Base-by-base conservation (phyloP, 2,888 invertebrate species). In the Conus canariensis region DNA sequence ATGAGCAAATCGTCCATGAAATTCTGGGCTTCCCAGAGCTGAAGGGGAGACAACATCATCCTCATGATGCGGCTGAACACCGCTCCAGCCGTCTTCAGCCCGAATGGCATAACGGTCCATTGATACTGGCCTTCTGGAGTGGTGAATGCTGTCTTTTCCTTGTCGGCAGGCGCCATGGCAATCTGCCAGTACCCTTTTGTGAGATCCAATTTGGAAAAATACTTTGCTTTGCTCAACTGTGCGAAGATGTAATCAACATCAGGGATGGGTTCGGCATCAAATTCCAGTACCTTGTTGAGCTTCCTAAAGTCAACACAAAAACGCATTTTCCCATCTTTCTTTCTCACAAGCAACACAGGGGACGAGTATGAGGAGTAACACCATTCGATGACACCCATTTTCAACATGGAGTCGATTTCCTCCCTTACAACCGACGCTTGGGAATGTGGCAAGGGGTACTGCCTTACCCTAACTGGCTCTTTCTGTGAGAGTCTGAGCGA, bases 191-290 rank as follows among this genome's bases (percentile, higher is more conserved):
- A 60, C 2, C 60, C 60, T 16, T 64, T 64, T 64, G 60, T 64
- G 88, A 90, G 60, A 60, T 90, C 90, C 0, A 90, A 67, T 77
- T 88, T 90, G 56, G 82, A 83, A 2, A 58, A 83, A 83, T 7
- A 8, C 8, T 58, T 83, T 56, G 82, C 25, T 22, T 19, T 58
- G 10, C 56, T 19, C 56, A 19, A 8, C 58, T 19, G 10, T 12
- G 56, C 25, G 56, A 83, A n/a, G 56, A 56, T 19, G 45, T 45
- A 45, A 6, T 83, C 82, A 5, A 83, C 19, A 58, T 58, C 58
- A 6, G 82, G 45, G 5, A 83, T 12, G 16, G 82, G 82, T 56
- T 83, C 82, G 14, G 19, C 82, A 56, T 83, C 45, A 1, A 83
- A 83, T 58, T 14, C 64, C 25, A 60, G 19, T 5, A 9, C 25